phyloP scores from a whole-genome alignment of 2,797 vertebrate species.

The Thalassophryne amazonica region DNA sequence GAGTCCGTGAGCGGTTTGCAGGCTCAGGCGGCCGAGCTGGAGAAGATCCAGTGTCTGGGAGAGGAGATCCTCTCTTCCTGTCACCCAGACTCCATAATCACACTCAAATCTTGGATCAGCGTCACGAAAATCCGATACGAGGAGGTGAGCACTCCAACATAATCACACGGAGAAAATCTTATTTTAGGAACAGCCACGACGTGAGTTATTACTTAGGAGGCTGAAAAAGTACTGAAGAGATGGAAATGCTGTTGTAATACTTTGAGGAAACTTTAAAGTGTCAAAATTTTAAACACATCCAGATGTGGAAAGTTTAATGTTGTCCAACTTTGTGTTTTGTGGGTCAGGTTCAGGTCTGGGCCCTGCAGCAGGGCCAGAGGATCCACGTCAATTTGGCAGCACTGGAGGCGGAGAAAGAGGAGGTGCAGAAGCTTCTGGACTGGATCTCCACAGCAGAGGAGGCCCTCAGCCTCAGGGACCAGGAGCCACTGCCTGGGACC shows the following conservation, averaged over 20 bases:
- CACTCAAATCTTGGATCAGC: constrained; percentile 87
- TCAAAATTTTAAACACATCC: neutral
- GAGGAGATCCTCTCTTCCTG: constrained; percentile 83
- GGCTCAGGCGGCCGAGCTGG: constrained; percentile 76
- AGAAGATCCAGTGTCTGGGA: constrained; percentile 81
- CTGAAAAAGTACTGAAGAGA: neutral
- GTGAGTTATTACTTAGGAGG: neutral
- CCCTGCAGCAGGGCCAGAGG: constrained; percentile 81
- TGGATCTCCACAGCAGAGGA: constrained; percentile 87
- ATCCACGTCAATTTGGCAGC: constrained; percentile 65
- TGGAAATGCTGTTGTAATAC: neutral
- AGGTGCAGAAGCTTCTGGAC: constrained; percentile 75
- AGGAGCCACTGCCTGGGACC: constrained; percentile 77
- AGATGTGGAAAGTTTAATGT: neutral
- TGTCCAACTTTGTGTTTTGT: neutral
- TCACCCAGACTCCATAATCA: constrained; percentile 85
- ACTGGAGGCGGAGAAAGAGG: constrained; percentile 76
- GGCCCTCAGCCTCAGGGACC: constrained; percentile 78
- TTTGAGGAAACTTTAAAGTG: neutral
- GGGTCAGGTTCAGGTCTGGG: constrained; percentile 83
- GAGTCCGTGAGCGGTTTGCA: constrained; percentile 77
- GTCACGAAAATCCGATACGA: constrained; percentile 86
- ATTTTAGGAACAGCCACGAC: too few relatives aligned
- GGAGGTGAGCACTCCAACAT: constrained; percentile 71
- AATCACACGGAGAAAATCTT: neutral